Conservation (phyloP, 1,140 invertebrate species). For the Drosophila nannoptera region DNA sequence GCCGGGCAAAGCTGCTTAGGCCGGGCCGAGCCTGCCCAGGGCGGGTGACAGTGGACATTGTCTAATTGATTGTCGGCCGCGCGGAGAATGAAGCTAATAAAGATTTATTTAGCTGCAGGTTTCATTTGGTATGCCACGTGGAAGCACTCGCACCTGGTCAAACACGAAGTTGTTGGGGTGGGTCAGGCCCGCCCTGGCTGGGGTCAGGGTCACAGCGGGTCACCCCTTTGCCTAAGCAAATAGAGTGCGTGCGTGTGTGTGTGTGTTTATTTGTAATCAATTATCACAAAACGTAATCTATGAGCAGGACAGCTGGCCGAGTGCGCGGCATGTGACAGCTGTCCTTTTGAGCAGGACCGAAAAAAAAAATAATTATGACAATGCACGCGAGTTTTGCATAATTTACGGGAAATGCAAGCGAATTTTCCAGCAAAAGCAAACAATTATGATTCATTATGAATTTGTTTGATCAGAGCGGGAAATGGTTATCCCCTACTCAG, state of each 20-base stretch:
- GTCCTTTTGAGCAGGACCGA: slow-evolving; percentile 17
- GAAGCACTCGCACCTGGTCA: slow-evolving; percentile 58
- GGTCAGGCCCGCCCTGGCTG: slow-evolving; percentile 33
- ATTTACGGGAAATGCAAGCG: slow-evolving; percentile 31
- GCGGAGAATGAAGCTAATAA: slow-evolving; percentile 61
- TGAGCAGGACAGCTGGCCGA: slow-evolving; percentile 56
- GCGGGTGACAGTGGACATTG: slow-evolving; percentile 51
- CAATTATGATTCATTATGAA: not conserved
- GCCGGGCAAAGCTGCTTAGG: slow-evolving; percentile 42
- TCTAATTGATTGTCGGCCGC: slow-evolving; percentile 59
- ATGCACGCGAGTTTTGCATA: slow-evolving; percentile 30
- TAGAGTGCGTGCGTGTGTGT: slow-evolving; percentile 23
- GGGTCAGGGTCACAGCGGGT: slow-evolving; percentile 55
- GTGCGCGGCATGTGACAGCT: slow-evolving; percentile 48
- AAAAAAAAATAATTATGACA: slow-evolving; percentile 40
- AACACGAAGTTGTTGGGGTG: slow-evolving; percentile 52
- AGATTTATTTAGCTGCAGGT: slow-evolving; percentile 57
- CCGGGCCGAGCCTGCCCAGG: slow-evolving; percentile 17
- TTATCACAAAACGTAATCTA: slow-evolving; percentile 68
- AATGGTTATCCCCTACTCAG: not conserved
- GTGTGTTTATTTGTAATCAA: slow-evolving; percentile 72
- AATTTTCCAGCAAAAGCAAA: slow-evolving; percentile 9
- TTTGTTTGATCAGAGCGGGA: not conserved
- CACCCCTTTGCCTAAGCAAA: slow-evolving; percentile 68
- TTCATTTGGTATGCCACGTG: slow-evolving; percentile 49